Conservation (phyloP, 2,113 vertebrate species). For the Petromus typicus region DNA sequence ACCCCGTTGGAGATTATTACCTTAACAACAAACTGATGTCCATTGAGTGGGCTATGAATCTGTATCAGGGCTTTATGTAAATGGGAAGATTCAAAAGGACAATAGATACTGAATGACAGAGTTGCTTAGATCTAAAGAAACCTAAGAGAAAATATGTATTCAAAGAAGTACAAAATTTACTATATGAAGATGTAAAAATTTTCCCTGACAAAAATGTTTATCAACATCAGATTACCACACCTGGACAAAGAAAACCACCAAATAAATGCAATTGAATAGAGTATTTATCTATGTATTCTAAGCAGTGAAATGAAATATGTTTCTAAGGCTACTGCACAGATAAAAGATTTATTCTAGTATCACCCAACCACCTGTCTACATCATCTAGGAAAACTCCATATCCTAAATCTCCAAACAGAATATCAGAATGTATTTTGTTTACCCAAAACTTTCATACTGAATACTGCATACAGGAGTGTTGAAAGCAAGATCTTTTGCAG, state of each 20-base stretch:
- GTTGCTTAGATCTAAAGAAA: conserved; percentile 32
- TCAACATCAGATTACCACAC: background rate
- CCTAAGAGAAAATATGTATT: background rate
- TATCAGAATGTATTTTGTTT: background rate
- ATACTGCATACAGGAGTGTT: background rate
- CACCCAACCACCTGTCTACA: background rate
- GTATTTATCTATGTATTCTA: background rate
- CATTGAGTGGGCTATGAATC: conserved; percentile 39
- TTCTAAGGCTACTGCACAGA: background rate
- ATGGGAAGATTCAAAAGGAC: conserved; percentile 31
- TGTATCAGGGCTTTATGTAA: background rate
- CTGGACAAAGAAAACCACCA: background rate
- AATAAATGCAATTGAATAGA: background rate
- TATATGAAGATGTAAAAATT: background rate
- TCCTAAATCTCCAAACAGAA: background rate
- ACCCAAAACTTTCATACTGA: background rate
- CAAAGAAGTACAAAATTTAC: background rate
- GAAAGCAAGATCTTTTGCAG: background rate
- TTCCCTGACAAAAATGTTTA: background rate
- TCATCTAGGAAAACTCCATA: background rate
- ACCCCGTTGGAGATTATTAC: conserved; percentile 86
- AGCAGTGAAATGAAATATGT: background rate
- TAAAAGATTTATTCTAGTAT: background rate
- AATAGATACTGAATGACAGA: background rate
- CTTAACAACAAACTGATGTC: conserved; percentile 79